Base-by-base conservation (phyloP, 1,140 invertebrate genomes). In the Danaus melanippus region DNA sequence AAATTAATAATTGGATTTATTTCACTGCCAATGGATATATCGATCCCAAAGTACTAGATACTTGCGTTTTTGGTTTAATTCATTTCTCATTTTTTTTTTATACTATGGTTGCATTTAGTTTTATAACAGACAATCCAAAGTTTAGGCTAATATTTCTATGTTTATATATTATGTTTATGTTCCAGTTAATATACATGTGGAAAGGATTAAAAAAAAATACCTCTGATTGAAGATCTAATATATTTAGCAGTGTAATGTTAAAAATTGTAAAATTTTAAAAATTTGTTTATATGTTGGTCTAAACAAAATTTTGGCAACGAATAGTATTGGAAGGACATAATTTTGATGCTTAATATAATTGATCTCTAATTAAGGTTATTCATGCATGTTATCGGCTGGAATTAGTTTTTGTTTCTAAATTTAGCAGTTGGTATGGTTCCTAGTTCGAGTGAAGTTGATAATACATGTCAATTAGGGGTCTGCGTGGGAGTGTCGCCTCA, bases 351-450 rank as follows among this genome's bases (percentile, higher is more conserved):
- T 58, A 66, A 64, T 64, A 69, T 74, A 66, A 67, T 62, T 67
- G 55, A 57, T 69, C 69, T 69, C 69, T 71, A 62, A 75, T 71
- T 67, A 73, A 71, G 21, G 21, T 32, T 32, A 15, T 15, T 32
- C 21, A 32, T 32, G 21, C 21, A 32, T 32, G 21, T 32, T 32
- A 67, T 72, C 71, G 78, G 78, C 81, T 78, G 82, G 79, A 77
- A 62, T 70, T 76, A 49, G 52, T 58, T 80, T 79, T 71, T 67
- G 64, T 77, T 79, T 85, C 79, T 83, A 81, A 86, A 87, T 82
- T 82, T 87, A 87, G 78, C 81, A 82, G 86, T 84, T 85, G 87
- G 75, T 86, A 88, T 86, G 84, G 86, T 87, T 87, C 87, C 86
- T 87, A 88, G 84, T 82, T 80, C 76, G 83, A 84, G 79, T 88